A percentile compares a stretch with the other conserved stretches of the same genome.
phyloP scores from a whole-genome alignment of 1,140 invertebrate genomes.

The Lucilia cuprina region DNA sequence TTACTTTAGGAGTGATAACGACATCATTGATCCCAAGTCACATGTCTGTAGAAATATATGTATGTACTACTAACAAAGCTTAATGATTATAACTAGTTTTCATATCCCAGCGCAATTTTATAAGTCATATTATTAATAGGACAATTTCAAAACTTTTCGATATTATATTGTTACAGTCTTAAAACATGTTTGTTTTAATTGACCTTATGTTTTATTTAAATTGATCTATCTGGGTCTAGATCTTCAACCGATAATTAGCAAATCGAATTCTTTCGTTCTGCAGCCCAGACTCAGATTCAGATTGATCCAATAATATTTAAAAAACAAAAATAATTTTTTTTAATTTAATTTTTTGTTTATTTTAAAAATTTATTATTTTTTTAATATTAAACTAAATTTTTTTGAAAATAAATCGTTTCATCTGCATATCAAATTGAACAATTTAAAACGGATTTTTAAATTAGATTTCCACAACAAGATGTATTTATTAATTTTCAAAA shows the following conservation, averaged over 20 bases:
- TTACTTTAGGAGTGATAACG: conserved; percentile 15
- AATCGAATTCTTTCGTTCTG: too few species aligned
- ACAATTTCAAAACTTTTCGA: too few species aligned
- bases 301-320: too few species aligned
- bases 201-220: too few species aligned
- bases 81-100: neutral
- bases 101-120: neutral
- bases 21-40: conserved; percentile 27
- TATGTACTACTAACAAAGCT: neutral
- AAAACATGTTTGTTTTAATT: too few species aligned
- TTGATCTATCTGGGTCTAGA: too few species aligned
- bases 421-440: neutral
- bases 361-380: neutral
- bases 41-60: neutral
- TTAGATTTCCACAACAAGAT: neutral
- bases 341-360: neutral
- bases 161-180: too few species aligned
- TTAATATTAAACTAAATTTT: neutral
- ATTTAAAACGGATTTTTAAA: neutral
- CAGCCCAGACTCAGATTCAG: too few species aligned
- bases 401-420: neutral
- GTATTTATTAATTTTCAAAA: neutral
- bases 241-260: too few species aligned
- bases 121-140: neutral
- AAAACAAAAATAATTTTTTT: too few species aligned